A percentile compares a stretch with the other conserved stretches of the same genome.
phyloP scores from a whole-genome alignment of 2,797 vertebrate genomes.

The Babyrousa celebensis region DNA sequence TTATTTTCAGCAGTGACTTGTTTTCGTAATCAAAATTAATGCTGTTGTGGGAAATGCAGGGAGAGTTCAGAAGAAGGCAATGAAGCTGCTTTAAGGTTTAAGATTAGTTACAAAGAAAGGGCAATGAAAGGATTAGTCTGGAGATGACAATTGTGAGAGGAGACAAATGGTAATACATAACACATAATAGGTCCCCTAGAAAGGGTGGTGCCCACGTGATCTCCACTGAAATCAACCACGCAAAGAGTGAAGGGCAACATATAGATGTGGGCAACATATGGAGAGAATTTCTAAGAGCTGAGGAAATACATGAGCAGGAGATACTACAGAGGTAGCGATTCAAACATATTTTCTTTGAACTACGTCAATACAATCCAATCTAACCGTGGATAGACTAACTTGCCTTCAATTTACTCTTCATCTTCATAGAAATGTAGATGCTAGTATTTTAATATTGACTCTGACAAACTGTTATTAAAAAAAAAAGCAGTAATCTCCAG shows the following conservation, averaged over 20 bases:
- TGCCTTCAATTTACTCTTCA: constrained; percentile 65
- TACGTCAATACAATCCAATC: constrained; percentile 63
- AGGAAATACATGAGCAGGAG: constrained; percentile 38
- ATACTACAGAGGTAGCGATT: constrained; percentile 54
- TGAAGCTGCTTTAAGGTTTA: background rate
- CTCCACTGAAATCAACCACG: background rate
- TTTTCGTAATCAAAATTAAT: constrained; percentile 58
- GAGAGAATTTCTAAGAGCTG: constrained; percentile 2
- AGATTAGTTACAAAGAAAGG: constrained; percentile 6
- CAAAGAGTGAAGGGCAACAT: background rate
- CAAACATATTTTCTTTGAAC: constrained; percentile 77
- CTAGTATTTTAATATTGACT: constrained; percentile 73
- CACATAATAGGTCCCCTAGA: background rate
- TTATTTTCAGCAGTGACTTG: background rate
- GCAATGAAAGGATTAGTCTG: background rate
- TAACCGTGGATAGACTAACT: constrained; percentile 35
- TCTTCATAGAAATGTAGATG: constrained; percentile 67
- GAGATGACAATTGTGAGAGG: background rate
- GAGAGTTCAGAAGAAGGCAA: background rate
- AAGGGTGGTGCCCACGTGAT: background rate
- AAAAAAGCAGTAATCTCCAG: background rate
- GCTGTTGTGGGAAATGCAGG: background rate
- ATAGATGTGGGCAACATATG: background rate
- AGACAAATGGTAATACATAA: background rate
- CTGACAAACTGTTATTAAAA: background rate